Evolutionary conservation across 2,888 invertebrate genomes (phyloP).

Genomic region (Leucophenga montana): DNA sequence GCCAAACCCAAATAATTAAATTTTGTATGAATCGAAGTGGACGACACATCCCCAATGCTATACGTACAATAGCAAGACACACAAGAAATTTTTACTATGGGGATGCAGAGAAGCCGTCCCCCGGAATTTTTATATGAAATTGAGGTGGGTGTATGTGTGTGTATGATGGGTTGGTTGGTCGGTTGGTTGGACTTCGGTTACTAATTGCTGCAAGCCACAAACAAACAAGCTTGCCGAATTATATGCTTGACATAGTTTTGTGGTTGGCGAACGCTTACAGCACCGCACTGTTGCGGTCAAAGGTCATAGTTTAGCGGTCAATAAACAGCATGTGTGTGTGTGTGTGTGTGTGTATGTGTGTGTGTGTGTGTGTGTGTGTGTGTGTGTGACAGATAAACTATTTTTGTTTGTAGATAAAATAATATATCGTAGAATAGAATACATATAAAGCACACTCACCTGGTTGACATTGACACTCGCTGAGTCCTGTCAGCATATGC

Average conservation of each 20-base stretch:
- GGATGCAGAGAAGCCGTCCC: too few species aligned
- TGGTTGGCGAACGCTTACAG: slow-evolving; percentile 35
- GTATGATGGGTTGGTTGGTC: slow-evolving; percentile 19
- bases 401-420: not conserved
- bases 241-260: slow-evolving; percentile 32
- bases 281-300: not conserved
- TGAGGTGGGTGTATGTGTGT: slow-evolving; percentile 22
- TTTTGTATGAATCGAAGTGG: slow-evolving; percentile 50
- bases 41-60: slow-evolving; percentile 18
- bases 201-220: slow-evolving; percentile 48
- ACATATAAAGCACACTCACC: slow-evolving; percentile 74
- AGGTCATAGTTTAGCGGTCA: slow-evolving; percentile 12
- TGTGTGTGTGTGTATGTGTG: not conserved
- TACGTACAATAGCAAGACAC: not conserved
- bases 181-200: not conserved
- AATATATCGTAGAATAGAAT: not conserved
- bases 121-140: not conserved
- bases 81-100: not conserved
- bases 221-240: slow-evolving; percentile 40
- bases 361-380: not conserved
- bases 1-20: slow-evolving; percentile 64
- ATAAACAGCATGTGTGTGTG: not conserved
- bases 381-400: not conserved
- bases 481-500: slow-evolving; percentile 36
- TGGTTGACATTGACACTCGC: slow-evolving; percentile 82